Evolutionary conservation across 2,797 vertebrate species (phyloP), one percentile per base, ranked within the genome.

Genomic region (Pempheris klunzingeri): DNA sequence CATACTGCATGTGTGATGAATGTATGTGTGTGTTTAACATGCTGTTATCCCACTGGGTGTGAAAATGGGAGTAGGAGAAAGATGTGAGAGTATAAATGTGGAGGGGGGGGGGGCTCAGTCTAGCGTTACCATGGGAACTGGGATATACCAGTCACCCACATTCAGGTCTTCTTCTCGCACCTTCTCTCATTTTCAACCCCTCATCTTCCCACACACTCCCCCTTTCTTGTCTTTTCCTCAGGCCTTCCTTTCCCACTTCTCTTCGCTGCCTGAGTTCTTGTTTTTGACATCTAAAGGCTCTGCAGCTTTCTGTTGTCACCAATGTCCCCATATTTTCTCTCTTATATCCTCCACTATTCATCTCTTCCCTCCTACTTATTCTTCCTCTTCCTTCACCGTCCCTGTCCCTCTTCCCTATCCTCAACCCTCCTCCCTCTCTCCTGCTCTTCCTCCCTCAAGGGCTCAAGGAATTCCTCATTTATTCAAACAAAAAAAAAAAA

Each of bases 101-200:
- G 46, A 7, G 36, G 5, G 24, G 22, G 49, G 34, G 39, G 39
- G 62, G 26, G n/a, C 82, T 62, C 71, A 81, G 77, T 80, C 52
- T 75, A 67, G 77, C 0, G 94, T 95, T 94, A 86, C 95, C 92
- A 95, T 95, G 93, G 95, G 90, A 95, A 95, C 94, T 91, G 88
- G 93, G 93, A 93, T 92, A 93, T 92, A 92, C 93, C 90, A 61
- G 67, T 71, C 64, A 70, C 59, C 79, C 85, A 86, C 67, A 80
- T 76, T 49, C 67, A 86, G 77, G 77, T 86, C 83, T 82, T 79
- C 82, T 68, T 86, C 75, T 77, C 69, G 71, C 75, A 78, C 75
- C 65, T 59, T 68, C 59, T 43, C 49, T 65, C 15, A 46, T 24
- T 77, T 34, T 63, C 18, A 0, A 14, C 44, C 74, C 44, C 71